Conservation (phyloP, 2,888 invertebrate species). For the Apodemia mormo region DNA sequence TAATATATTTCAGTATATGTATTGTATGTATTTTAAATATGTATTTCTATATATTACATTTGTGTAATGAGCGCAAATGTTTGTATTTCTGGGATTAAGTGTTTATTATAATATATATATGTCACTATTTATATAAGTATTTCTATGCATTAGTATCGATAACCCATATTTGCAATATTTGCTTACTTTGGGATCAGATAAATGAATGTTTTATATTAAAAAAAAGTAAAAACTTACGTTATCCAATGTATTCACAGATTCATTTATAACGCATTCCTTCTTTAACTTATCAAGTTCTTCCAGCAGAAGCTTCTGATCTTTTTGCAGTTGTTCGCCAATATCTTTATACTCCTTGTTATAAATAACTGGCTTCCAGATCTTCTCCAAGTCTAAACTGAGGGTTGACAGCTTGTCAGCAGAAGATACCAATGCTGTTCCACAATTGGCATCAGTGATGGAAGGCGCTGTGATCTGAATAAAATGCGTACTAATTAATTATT, state of each 20-base stretch:
- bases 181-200: no score
- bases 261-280: conserved; percentile 33
- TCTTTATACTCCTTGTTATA: conserved; percentile 34
- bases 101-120: no score
- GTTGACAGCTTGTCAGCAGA: conserved; percentile 41
- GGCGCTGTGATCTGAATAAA: conserved; percentile 47
- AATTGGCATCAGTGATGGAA: conserved; percentile 44
- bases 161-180: no score
- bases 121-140: no score
- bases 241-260: not conserved
- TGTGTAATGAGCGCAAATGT: no score
- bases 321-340: conserved; percentile 37
- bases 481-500: not conserved
- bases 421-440: conserved; percentile 43
- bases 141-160: no score
- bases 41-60: no score
- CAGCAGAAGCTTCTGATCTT: conserved; percentile 36
- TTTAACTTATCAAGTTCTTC: conserved; percentile 36
- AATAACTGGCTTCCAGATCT: conserved; percentile 37
- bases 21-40: no score
- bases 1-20: no score
- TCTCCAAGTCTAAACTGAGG: conserved; percentile 36
- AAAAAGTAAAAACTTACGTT: not conserved
- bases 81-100: no score
- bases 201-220: no score